Percentiles rank a stretch among this genome's conserved stretches.
phyloP scores from a whole-genome alignment of 1,140 invertebrate species.

The Notospermus geniculatus region DNA sequence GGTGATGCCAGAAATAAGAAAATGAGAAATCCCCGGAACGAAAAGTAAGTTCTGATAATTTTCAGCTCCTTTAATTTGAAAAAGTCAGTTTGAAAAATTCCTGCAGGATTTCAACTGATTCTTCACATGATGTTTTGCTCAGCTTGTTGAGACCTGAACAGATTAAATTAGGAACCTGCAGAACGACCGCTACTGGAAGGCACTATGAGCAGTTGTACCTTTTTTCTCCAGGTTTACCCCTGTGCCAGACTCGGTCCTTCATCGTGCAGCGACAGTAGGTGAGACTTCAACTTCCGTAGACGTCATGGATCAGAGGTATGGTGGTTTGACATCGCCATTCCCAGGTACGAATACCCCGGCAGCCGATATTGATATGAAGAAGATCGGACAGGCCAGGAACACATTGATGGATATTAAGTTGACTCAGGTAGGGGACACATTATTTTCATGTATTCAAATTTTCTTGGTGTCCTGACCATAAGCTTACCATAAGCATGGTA shows the following conservation, averaged over 20 bases:
- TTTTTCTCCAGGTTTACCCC: constrained; percentile 76
- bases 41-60: constrained; percentile 66
- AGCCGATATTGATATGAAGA: constrained; percentile 94
- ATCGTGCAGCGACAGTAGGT: constrained; percentile 72
- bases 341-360: constrained; percentile 69
- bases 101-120: neutral
- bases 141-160: neutral
- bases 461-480: too few relatives aligned
- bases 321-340: constrained; percentile 51
- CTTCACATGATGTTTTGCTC: too few relatives aligned
- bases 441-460: too few relatives aligned
- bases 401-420: constrained; percentile 99
- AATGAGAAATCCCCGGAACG: constrained; percentile 88
- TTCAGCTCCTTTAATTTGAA: neutral
- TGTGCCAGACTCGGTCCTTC: constrained; percentile 93
- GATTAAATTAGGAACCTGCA: constrained; percentile 14
- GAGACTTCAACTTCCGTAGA: constrained; percentile 80
- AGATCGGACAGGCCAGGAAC: constrained; percentile 98
- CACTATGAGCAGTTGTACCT: too few relatives aligned
- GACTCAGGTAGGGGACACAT: constrained; percentile 73
- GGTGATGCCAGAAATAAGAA: constrained; percentile 98
- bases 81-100: neutral
- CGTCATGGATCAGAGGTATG: constrained; percentile 67
- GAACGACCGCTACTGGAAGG: too few relatives aligned
- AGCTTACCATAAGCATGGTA: too few relatives aligned